Evolutionary conservation across 2,113 vertebrate species (phyloP).

Genomic region (Emydura subglobosa): DNA sequence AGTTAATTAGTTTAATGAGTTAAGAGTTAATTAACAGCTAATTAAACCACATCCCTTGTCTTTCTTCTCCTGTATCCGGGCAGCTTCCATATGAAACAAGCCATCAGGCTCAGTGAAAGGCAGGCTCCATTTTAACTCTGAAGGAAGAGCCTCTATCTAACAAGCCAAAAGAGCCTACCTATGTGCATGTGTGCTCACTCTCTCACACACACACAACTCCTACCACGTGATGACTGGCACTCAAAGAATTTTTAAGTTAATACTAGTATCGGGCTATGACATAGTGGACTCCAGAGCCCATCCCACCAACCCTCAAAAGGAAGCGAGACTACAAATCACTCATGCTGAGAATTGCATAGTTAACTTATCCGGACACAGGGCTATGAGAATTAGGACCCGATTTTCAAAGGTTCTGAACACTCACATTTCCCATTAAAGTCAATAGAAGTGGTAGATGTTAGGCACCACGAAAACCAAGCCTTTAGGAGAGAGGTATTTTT

Average conservation of each 20-base stretch:
- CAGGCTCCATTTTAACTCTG: background rate
- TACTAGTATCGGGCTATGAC: background rate
- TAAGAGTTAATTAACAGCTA: background rate
- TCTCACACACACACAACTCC: background rate
- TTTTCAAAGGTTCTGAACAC: background rate
- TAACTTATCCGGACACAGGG: background rate
- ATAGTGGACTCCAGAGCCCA: background rate
- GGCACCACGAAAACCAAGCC: background rate
- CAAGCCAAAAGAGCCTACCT: background rate
- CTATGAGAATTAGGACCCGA: background rate
- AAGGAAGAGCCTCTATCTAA: background rate
- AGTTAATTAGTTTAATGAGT: background rate
- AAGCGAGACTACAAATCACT: background rate
- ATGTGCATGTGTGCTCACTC: background rate
- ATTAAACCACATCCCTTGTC: background rate
- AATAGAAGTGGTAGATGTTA: background rate
- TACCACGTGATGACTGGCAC: background rate
- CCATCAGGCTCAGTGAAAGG: background rate
- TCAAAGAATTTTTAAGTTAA: background rate
- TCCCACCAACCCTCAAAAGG: background rate
- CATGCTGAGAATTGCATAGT: background rate
- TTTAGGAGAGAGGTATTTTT: background rate
- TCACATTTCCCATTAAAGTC: background rate
- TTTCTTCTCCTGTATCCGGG: background rate
- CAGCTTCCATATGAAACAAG: background rate